Percentiles rank a stretch among this genome's conserved stretches.
phyloP scores from a whole-genome alignment of 2,888 invertebrate species.

The Leptothorax acervorum region DNA sequence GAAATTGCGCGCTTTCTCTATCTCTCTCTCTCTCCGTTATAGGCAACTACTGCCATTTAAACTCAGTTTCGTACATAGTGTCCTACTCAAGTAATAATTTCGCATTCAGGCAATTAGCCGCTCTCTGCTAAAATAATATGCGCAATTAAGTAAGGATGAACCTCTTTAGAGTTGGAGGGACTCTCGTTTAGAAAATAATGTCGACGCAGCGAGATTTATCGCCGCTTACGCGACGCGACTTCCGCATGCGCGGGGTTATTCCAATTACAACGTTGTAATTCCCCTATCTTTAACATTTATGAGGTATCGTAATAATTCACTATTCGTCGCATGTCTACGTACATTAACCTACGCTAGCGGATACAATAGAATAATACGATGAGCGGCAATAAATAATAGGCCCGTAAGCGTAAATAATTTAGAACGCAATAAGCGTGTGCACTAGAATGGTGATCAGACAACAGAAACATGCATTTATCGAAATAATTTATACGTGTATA shows the following conservation, averaged over 20 bases:
- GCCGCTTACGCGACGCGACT: conserved; percentile 25
- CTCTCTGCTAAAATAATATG: conserved; percentile 61
- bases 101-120: conserved; percentile 65
- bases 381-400: conserved; percentile 42
- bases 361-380: conserved; percentile 45
- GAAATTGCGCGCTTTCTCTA: background rate
- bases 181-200: conserved; percentile 54
- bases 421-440: conserved; percentile 2
- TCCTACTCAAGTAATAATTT: conserved; percentile 63
- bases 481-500: conserved; percentile 38
- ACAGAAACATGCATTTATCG: conserved; percentile 33
- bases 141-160: conserved; percentile 63
- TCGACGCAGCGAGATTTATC: conserved; percentile 45
- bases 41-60: conserved; percentile 49
- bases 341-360: conserved; percentile 25
- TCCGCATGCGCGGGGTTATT: conserved; percentile 20
- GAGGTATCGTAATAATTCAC: conserved; percentile 32
- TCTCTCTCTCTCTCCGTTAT: conserved; percentile 3
- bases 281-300: conserved; percentile 39
- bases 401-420: conserved; percentile 41
- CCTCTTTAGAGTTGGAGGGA: conserved; percentile 55
- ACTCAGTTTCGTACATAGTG: conserved; percentile 63
- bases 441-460: conserved; percentile 34
- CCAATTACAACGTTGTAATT: conserved; percentile 38
- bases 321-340: conserved; percentile 41